Conservation (phyloP, 2,888 invertebrate genomes). For the Allolobophora icterica region DNA sequence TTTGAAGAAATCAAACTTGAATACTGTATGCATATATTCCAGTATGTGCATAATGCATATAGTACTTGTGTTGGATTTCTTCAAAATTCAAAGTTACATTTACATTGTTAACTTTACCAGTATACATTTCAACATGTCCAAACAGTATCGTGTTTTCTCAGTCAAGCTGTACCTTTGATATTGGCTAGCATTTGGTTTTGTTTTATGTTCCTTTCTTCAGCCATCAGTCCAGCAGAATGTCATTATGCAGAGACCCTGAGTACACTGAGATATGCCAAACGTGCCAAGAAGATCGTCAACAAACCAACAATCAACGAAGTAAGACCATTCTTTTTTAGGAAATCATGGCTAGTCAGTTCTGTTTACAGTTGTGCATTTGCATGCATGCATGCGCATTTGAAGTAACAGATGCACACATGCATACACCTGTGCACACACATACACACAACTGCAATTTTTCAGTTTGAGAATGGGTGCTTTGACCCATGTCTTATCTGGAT, state of each 20-base stretch:
- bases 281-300: conserved; percentile 77
- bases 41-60: neutral
- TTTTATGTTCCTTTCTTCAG: conserved; percentile 65
- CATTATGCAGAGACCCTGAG: conserved; percentile 82
- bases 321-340: conserved; percentile 20
- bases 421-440: too few relatives aligned
- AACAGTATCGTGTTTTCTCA: neutral
- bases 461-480: too few relatives aligned
- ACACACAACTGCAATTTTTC: too few relatives aligned
- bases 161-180: neutral
- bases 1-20: neutral
- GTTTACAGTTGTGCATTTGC: neutral
- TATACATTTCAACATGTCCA: neutral
- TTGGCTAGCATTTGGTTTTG: neutral
- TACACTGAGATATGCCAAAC: conserved; percentile 79
- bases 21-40: too few relatives aligned
- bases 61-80: neutral
- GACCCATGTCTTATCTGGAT: too few relatives aligned
- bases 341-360: neutral
- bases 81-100: neutral
- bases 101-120: neutral
- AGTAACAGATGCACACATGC: too few relatives aligned
- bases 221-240: conserved; percentile 79
- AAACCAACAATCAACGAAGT: conserved; percentile 73
- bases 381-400: neutral